Evolutionary conservation across 1,140 invertebrate genomes (phyloP), one percentile per base, ranked within the genome.

Genomic region (Radopholus similis): DNA sequence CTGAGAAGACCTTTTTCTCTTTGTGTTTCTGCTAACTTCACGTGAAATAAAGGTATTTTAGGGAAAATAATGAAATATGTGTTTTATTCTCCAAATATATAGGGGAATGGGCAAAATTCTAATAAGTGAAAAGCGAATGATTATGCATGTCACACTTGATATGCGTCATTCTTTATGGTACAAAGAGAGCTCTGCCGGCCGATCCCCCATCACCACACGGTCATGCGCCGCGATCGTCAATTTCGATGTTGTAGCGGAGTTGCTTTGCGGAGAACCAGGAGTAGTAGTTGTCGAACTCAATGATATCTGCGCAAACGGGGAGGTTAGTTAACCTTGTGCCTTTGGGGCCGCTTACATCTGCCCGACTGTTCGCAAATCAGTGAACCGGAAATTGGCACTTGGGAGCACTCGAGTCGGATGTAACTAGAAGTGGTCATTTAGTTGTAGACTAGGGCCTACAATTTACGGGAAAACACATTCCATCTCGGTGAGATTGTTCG

Each of bases 201-300:
- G n/a, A n/a, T n/a, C n/a, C n/a, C n/a, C n/a, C n/a, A n/a, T n/a
- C n/a, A n/a, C n/a, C n/a, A n/a, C n/a, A 21, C 11, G 2, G 18
- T 51, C 18, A 23, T 11, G 30, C 40, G 21, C 58, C 58, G 18
- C 58, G 47, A n/a, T 81, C 78, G 26, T 81, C 80, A 56, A 81
- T 82, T 23, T 82, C 80, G 30, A 81, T 81, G 53, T 79, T 82
- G 62, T 81, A 81, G 4, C 80, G 78, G 11, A 81, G 54, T 64
- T 83, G 68, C 66, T 81, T 81, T 11, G 79, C 78, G 28, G 77
- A 66, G 55, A 81, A 83, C 79, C 79, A 81, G 6, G 66, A 71
- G 44, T 82, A 81, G 55, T 80, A 81, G 64, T 81, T 81, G 72
- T 81, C 79, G 53, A 81, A 81, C 67, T 81, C 79, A 44, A 81